These are phyloP conservation scores for Leuciscus waleckii DNA, from an alignment of 2,797 vertebrate genomes.

Conservation along the genomic window DNA sequence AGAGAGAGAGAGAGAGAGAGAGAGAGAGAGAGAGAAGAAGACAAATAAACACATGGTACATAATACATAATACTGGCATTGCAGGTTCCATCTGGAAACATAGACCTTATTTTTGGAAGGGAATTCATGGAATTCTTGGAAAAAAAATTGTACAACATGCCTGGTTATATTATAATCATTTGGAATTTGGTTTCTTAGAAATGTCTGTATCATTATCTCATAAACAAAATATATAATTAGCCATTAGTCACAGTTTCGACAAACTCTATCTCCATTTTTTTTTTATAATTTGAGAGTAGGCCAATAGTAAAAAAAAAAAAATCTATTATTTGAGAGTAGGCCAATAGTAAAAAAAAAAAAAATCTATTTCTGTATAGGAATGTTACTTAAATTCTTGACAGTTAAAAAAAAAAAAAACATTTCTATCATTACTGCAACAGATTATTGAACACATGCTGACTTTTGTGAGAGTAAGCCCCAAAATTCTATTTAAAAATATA, in stretches of 20 bases:
- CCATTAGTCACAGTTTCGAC: neutral
- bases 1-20: slow-evolving; percentile 9
- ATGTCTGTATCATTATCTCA: slow-evolving; percentile 13
- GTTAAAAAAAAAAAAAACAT: too few species aligned
- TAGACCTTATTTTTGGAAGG: neutral
- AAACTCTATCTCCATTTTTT: neutral
- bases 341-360: neutral
- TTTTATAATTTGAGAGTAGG: neutral
- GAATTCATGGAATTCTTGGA: slow-evolving; percentile 21
- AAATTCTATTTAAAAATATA: neutral
- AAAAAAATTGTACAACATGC: neutral
- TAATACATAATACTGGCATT: slow-evolving; percentile 8
- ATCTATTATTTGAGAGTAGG: neutral
- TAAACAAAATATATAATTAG: neutral
- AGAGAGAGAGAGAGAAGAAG: slow-evolving; percentile 10
- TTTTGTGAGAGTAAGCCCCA: neutral
- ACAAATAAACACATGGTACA: slow-evolving; percentile 25
- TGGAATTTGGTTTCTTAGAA: slow-evolving; percentile 14
- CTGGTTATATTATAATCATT: neutral
- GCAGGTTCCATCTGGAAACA: slow-evolving; percentile 30
- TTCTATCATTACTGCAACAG: too few species aligned
- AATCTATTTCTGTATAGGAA: neutral
- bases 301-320: neutral
- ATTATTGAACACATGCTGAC: too few species aligned
- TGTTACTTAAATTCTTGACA: neutral